These are phyloP conservation scores for Wasmannia auropunctata DNA, from an alignment of 1,140 invertebrate species.

Conservation along the genomic window DNA sequence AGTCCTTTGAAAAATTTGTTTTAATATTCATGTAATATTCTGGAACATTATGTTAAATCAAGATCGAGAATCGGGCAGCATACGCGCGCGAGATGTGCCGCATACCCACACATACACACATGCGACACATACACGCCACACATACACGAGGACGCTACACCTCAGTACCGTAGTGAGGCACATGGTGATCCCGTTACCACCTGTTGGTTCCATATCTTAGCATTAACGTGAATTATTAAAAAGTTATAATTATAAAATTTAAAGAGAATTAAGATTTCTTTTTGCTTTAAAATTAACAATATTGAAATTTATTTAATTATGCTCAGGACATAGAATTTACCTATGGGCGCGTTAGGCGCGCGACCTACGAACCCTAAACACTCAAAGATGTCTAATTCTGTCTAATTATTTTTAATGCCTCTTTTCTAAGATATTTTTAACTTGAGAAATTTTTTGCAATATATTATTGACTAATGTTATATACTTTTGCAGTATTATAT, in stretches of 20 bases:
- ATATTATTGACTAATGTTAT: too few species aligned
- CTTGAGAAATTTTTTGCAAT: not conserved
- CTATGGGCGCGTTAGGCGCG: not conserved
- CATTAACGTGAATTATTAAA: not conserved
- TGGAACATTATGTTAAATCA: not conserved
- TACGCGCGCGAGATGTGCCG: not conserved
- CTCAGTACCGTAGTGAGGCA: conserved; percentile 31
- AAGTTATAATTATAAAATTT: not conserved
- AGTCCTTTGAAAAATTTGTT: not conserved
- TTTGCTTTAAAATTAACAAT: not conserved
- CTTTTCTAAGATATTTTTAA: not conserved
- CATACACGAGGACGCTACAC: not conserved
- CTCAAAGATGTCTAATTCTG: not conserved
- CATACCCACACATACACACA: not conserved
- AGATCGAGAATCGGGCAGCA: not conserved
- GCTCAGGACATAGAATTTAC: not conserved
- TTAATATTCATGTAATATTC: not conserved
- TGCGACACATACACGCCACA: too few species aligned
- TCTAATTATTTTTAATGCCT: not conserved
- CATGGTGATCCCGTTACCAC: not conserved
- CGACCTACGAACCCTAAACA: not conserved
- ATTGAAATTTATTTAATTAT: conserved; percentile 17
- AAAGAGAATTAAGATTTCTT: not conserved
- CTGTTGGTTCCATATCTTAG: not conserved
- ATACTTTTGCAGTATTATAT: not conserved